Evolutionary conservation across 2,797 vertebrate genomes (phyloP), one percentile per base, ranked within the genome.

Genomic region (Merluccius polli): DNA sequence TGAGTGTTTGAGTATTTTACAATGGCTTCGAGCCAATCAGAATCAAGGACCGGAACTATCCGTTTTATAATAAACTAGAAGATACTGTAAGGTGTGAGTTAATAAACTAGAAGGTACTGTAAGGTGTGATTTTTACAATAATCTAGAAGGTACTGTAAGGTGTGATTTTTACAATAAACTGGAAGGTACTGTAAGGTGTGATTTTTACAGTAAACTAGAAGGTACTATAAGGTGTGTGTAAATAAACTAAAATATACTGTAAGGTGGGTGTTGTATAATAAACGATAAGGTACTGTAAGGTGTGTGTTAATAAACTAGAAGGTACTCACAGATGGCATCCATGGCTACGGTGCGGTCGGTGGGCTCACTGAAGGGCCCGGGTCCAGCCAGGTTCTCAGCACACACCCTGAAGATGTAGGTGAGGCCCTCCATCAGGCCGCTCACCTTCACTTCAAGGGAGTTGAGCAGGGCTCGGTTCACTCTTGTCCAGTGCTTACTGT

Each of bases 331-430:
- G 84, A 99, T 97, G 83, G 97, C 95, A 38, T 99, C 96, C 86
- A 92, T 95, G 8, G 96, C 93, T 70, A 93, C 89, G 73, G 91
- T 95, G 78, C 97, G 97, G 85, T 99, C 98, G 3, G 94, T 97
- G 73, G 97, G 97, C 18, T 95, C 95, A 76, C 98, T 98, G 89
- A 99, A 99, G 86, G 98, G 96, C 71, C 98, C 98, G 10, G 96
- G 95, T 12, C 98, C 98, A 32, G 98, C 98, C 90, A 97, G 93
- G 91, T 99, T 99, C 91, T 99, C 98, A 0, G 98, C 98, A 87
- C 96, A 98, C 9, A 99, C 97, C 90, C 98, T 97, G 89, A 99
- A 99, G 89, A 98, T 93, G 52, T 99, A 99, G 48, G 94, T 97
- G 79, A 99, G 94, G 48, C 98, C 96, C 90, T 99, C 98, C 91